phyloP scores from a whole-genome alignment of 2,797 vertebrate genomes.

The Poeciliopsis turneri region DNA sequence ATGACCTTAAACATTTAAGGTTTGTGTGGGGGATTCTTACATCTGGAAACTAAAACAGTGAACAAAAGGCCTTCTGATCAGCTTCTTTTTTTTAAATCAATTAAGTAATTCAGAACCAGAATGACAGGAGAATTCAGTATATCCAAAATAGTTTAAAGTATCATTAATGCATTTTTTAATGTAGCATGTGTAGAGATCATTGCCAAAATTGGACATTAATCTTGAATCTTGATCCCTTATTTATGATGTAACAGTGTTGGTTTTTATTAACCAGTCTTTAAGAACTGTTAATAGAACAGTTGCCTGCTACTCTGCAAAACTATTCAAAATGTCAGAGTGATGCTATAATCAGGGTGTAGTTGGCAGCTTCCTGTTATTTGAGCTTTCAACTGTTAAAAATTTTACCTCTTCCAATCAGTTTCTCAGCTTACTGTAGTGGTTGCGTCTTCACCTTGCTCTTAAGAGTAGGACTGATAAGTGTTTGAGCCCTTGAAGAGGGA shows the following conservation, averaged over 20 bases:
- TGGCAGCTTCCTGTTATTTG: not conserved
- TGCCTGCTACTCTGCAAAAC: not conserved
- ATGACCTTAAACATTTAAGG: not conserved
- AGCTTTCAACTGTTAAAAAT: not conserved
- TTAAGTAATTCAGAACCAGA: not conserved
- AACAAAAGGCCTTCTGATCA: not conserved
- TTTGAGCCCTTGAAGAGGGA: conserved; percentile 15
- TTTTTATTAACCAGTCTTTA: not conserved
- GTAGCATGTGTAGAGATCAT: not conserved
- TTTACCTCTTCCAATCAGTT: not conserved
- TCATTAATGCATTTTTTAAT: not conserved
- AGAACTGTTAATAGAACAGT: not conserved
- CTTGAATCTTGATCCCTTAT: not conserved
- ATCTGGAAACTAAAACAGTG: not conserved
- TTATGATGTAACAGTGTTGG: not conserved
- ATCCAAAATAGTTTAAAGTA: not conserved
- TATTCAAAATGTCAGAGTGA: not conserved
- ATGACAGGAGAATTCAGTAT: not conserved
- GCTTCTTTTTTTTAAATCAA: not conserved
- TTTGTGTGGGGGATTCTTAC: not conserved
- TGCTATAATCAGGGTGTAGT: not conserved
- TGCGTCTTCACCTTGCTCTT: conserved; percentile 16
- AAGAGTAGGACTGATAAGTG: conserved; percentile 17
- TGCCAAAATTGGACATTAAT: not conserved
- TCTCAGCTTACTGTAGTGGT: not conserved